These are phyloP conservation scores for Phallusia fumigata DNA, from an alignment of 23 tunicate species.

Conservation along the genomic window DNA sequence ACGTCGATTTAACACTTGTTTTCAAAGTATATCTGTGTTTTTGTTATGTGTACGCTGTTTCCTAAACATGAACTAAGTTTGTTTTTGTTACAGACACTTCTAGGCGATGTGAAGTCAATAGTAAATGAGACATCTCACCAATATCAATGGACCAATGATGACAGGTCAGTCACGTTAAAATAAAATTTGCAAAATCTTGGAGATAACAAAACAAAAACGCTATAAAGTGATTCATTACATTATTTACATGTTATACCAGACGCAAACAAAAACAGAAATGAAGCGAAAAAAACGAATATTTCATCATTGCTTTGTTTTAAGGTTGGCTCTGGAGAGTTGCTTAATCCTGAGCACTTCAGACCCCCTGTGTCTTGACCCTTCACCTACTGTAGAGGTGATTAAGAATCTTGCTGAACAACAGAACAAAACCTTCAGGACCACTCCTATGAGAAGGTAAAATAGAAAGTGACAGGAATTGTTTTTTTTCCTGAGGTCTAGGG, in stretches of 20 bases:
- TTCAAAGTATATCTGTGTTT: too few species aligned
- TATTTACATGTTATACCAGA: too few species aligned
- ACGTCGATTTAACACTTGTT: too few species aligned
- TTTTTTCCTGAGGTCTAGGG: too few species aligned
- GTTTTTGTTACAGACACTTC: conserved; percentile 32
- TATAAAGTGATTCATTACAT: too few species aligned
- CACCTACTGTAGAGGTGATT: conserved; percentile 72
- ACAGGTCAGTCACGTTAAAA: conserved; percentile 28
- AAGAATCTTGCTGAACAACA: conserved; percentile 52
- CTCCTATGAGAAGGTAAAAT: conserved; percentile 30
- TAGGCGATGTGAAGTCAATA: conserved; percentile 41
- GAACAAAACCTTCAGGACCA: conserved; percentile 42
- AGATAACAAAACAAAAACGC: too few species aligned
- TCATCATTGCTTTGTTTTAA: conserved; percentile 16
- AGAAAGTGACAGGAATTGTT: neutral
- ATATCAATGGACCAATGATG: conserved; percentile 41
- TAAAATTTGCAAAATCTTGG: too few species aligned
- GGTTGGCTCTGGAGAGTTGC: conserved; percentile 63
- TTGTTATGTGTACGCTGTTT: too few species aligned
- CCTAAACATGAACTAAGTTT: too few species aligned
- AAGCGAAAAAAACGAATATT: too few species aligned
- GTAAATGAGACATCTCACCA: conserved; percentile 40
- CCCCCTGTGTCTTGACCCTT: conserved; percentile 83
- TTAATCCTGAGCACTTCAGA: conserved; percentile 74
- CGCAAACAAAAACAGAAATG: too few species aligned